phyloP scores from a whole-genome alignment of 1,140 invertebrate genomes.

The Drosophila nikananu region DNA sequence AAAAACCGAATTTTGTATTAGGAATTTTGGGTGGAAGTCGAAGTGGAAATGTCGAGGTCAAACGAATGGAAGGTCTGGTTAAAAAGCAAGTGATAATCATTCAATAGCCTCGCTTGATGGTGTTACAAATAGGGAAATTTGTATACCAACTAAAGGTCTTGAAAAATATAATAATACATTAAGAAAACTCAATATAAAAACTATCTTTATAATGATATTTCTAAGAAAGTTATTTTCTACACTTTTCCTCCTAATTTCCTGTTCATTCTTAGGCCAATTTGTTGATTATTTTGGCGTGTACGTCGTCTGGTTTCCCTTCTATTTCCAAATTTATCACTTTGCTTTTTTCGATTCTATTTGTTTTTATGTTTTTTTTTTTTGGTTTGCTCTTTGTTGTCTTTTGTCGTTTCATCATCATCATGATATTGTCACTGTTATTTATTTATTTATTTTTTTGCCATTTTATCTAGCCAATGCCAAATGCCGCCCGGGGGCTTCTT shows the following conservation, averaged over 20 bases:
- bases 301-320: neutral
- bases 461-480: conserved; percentile 72
- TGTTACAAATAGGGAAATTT: neutral
- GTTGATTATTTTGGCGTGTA: conserved; percentile 8
- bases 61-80: conserved; percentile 43
- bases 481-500: conserved; percentile 57
- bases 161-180: neutral
- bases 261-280: neutral
- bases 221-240: no score
- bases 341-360: conserved; percentile 19
- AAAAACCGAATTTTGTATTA: conserved; percentile 38
- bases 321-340: conserved; percentile 11
- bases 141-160: no score
- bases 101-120: conserved; percentile 8
- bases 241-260: neutral
- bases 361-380: neutral
- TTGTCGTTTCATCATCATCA: conserved; percentile 28
- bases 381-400: no score
- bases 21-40: conserved; percentile 43
- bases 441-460: conserved; percentile 58
- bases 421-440: conserved; percentile 46
- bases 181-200: neutral
- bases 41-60: conserved; percentile 43
- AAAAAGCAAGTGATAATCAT: conserved; percentile 33
- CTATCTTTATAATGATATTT: neutral